Evolutionary conservation across 2,888 invertebrate species (phyloP).

Genomic region (Leuctra nigra): DNA sequence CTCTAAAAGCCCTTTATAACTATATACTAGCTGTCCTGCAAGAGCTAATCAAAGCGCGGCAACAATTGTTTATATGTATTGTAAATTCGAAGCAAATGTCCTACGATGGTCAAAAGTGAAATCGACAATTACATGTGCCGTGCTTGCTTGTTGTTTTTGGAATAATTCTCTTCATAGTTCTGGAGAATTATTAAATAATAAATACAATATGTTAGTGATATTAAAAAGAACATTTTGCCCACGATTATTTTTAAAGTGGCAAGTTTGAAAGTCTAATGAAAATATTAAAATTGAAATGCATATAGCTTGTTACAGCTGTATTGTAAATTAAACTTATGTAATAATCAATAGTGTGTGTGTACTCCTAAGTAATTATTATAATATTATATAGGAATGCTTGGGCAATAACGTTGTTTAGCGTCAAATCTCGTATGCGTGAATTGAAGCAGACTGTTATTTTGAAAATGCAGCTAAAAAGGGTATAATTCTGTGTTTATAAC

Average conservation of each 20-base stretch:
- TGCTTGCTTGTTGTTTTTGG: neutral
- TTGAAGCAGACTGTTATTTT: too few species aligned
- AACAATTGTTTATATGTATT: too few species aligned
- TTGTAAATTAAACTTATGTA: constrained; percentile 2
- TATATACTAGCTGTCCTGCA: too few species aligned
- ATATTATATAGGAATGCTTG: neutral
- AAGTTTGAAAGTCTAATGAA: constrained; percentile 2
- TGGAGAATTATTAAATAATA: neutral
- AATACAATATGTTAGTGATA: constrained; percentile 1
- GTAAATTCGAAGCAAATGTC: too few species aligned
- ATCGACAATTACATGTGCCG: neutral
- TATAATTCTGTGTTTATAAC: too few species aligned
- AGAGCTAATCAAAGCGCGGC: too few species aligned
- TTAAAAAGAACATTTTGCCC: constrained; percentile 2
- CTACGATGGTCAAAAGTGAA: neutral
- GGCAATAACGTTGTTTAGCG: neutral
- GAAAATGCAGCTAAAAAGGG: too few species aligned
- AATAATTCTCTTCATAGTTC: neutral
- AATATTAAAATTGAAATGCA: neutral
- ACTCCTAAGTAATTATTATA: neutral
- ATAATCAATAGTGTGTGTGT: too few species aligned
- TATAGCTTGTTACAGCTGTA: neutral
- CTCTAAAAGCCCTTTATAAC: too few species aligned
- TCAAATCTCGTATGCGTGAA: too few species aligned
- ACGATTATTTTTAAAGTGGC: constrained; percentile 7